phyloP scores from a whole-genome alignment of 1,140 invertebrate genomes.

The Druon quercuslanigerum region DNA sequence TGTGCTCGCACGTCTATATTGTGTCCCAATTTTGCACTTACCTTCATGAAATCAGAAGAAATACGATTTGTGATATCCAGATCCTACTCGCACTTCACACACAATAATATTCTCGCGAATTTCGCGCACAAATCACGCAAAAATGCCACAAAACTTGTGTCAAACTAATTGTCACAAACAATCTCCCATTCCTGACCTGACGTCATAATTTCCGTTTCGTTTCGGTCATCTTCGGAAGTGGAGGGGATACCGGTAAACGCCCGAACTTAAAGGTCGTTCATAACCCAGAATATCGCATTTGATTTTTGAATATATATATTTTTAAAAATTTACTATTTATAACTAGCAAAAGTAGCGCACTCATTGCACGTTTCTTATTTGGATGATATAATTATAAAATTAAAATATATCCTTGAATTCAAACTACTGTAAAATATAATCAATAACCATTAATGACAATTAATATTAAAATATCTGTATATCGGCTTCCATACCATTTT shows the following conservation, averaged over 20 bases:
- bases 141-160: slow-evolving; percentile 30
- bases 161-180: slow-evolving; percentile 44
- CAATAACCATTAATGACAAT: too few species aligned
- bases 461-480: too few species aligned
- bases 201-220: slow-evolving; percentile 55
- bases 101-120: neutral
- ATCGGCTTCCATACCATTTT: too few species aligned
- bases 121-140: slow-evolving; percentile 23
- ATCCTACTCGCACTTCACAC: neutral
- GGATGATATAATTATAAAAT: too few species aligned
- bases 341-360: too few species aligned
- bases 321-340: too few species aligned
- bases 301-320: too few species aligned
- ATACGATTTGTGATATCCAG: neutral
- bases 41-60: slow-evolving; percentile 47
- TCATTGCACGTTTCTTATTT: too few species aligned
- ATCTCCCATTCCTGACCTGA: slow-evolving; percentile 45
- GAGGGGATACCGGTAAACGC: slow-evolving; percentile 49
- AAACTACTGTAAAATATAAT: too few species aligned
- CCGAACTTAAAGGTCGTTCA: slow-evolving; percentile 41
- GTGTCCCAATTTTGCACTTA: slow-evolving; percentile 32
- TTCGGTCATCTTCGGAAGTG: slow-evolving; percentile 36
- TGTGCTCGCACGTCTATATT: neutral
- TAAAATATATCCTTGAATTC: too few species aligned
- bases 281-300: too few species aligned